Evolutionary conservation across 2,113 vertebrate species (phyloP).

Genomic region (Arvicanthis niloticus): DNA sequence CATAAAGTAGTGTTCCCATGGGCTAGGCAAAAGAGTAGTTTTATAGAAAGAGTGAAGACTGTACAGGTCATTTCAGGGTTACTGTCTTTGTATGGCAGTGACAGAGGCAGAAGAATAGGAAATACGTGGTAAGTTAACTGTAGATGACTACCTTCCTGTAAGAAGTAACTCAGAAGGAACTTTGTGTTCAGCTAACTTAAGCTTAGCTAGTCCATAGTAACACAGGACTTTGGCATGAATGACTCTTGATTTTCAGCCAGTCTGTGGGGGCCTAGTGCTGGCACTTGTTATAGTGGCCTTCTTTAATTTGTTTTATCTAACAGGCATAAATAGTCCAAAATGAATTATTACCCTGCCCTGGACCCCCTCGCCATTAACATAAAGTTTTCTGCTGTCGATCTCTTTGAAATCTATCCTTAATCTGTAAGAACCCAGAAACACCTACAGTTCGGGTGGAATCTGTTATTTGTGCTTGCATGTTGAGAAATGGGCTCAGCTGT

Average conservation of each 20-base stretch:
- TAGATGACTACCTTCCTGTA: neutral
- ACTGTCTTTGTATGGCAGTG: neutral
- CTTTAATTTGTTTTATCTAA: neutral
- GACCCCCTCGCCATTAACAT: neutral
- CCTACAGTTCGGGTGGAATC: neutral
- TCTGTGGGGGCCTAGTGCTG: neutral
- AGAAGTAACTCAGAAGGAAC: neutral
- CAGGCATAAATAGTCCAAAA: neutral
- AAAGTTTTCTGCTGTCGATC: neutral
- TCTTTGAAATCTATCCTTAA: neutral
- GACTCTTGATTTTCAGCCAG: neutral
- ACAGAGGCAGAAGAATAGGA: neutral
- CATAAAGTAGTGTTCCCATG: no score
- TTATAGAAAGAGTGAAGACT: neutral
- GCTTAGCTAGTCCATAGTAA: neutral
- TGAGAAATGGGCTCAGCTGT: neutral
- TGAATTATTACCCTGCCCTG: neutral
- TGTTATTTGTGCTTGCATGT: accelerated
- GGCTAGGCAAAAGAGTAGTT: neutral
- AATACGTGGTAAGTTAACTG: neutral
- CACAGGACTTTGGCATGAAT: neutral
- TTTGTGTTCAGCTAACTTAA: neutral
- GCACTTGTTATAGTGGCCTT: neutral
- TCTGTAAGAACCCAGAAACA: neutral
- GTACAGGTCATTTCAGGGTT: neutral